phyloP scores from a whole-genome alignment of 2,888 invertebrate species.

The Campoplex capitator region DNA sequence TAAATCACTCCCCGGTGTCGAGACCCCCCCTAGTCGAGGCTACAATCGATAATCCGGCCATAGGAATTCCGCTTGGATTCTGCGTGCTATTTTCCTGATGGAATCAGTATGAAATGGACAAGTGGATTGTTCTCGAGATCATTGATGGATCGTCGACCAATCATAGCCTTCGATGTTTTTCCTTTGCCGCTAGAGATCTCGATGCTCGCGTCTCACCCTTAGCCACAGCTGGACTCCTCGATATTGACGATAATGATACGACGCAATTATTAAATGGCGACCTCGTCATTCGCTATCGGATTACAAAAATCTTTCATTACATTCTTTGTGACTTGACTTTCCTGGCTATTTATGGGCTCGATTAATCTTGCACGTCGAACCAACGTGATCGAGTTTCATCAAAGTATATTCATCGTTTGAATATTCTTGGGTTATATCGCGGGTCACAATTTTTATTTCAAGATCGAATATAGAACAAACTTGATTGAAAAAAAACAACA shows the following conservation, averaged over 20 bases:
- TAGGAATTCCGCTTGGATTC: conserved; percentile 47
- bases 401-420: not conserved
- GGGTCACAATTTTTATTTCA: not conserved
- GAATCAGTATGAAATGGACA: conserved; percentile 33
- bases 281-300: not conserved
- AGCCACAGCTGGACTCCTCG: conserved; percentile 9
- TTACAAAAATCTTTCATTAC: not conserved
- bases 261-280: not conserved
- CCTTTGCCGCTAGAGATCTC: not conserved
- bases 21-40: conserved; percentile 41
- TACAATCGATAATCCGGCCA: conserved; percentile 64
- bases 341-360: not conserved
- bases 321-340: not conserved
- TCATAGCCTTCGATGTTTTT: not conserved
- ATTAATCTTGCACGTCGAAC: not conserved
- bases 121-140: conserved; percentile 36
- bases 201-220: not conserved
- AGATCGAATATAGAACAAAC: not conserved
- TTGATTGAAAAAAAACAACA: not conserved
- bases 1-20: conserved; percentile 65
- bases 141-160: conserved; percentile 26
- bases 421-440: not conserved
- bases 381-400: not conserved
- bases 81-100: conserved; percentile 36
- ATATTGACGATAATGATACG: not conserved